phyloP scores from a whole-genome alignment of 1,140 invertebrate species.

The Cherax destructor region DNA sequence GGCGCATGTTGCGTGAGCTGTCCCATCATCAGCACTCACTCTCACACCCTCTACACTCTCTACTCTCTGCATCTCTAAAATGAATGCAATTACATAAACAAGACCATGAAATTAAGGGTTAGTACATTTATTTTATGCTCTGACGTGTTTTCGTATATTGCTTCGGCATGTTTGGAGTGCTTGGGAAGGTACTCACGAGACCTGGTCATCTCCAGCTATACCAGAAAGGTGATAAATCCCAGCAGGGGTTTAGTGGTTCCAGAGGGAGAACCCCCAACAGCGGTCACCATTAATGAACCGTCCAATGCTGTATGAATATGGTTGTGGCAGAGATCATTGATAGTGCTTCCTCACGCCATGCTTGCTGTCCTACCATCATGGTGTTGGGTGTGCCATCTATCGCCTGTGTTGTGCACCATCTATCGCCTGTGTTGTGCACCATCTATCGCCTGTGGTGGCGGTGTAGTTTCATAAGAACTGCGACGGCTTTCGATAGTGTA shows the following conservation, averaged over 20 bases:
- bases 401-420: no score
- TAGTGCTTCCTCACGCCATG: conserved; percentile 21
- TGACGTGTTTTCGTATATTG: no score
- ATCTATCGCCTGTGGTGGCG: no score
- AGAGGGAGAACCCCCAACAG: background rate
- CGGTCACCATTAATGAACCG: conserved; percentile 60
- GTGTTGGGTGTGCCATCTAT: no score
- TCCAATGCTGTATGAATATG: conserved; percentile 62
- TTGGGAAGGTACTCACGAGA: background rate
- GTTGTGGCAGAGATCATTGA: conserved; percentile 25
- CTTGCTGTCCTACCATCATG: background rate
- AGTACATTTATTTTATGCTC: no score
- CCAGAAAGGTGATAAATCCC: conserved; percentile 40
- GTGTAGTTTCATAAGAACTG: no score
- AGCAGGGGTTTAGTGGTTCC: conserved; percentile 37
- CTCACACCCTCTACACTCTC: background rate
- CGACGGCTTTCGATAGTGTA: no score
- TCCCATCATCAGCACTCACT: background rate
- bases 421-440: no score
- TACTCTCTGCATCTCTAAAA: background rate
- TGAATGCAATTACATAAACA: background rate
- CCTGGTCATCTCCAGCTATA: conserved; percentile 4
- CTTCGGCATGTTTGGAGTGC: no score
- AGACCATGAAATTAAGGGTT: no score
- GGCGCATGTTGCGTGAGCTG: background rate